A percentile compares a stretch with the other conserved stretches of the same genome.
Conservation (phyloP, 1,140 invertebrate genomes). For the Drosophila auraria region DNA sequence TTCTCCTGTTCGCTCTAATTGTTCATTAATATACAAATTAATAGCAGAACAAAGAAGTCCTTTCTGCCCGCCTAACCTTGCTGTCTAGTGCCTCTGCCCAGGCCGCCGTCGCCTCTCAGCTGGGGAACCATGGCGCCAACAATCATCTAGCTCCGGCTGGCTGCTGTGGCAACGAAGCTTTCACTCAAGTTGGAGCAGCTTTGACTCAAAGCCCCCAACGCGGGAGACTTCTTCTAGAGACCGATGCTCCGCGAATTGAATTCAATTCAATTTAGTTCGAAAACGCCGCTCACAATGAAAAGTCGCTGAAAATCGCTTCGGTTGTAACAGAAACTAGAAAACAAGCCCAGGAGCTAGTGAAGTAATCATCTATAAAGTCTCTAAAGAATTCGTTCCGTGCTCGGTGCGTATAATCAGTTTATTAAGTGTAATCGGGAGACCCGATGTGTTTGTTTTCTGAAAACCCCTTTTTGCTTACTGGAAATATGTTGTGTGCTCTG, state of each 20-base stretch:
- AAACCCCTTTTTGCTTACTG: conserved; percentile 38
- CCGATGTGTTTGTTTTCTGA: conserved; percentile 29
- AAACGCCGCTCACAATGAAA: conserved; percentile 63
- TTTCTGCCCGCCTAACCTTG: conserved; percentile 8
- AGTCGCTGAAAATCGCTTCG: conserved; percentile 50
- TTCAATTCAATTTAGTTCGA: conserved; percentile 65
- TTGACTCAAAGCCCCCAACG: conserved; percentile 23
- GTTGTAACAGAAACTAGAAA: conserved; percentile 28
- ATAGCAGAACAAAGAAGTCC: conserved; percentile 19
- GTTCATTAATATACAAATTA: conserved; percentile 46
- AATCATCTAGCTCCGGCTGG: conserved; percentile 34
- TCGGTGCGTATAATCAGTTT: conserved; percentile 61
- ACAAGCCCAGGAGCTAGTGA: conserved; percentile 9
- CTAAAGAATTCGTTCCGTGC: conserved; percentile 33
- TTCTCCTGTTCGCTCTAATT: background rate
- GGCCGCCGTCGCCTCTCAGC: conserved; percentile 8
- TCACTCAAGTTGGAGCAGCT: conserved; percentile 50
- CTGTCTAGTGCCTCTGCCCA: conserved; percentile 40
- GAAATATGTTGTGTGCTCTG: conserved; percentile 4
- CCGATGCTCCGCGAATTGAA: conserved; percentile 56
- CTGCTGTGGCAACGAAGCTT: conserved; percentile 66
- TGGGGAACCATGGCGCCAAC: conserved; percentile 55
- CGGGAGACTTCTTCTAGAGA: conserved; percentile 40
- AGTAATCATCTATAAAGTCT: conserved; percentile 25
- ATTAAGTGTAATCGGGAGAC: conserved; percentile 46